Evolutionary conservation across 2,888 invertebrate genomes (phyloP), one percentile per base, ranked within the genome.

Genomic region (Pseudanteris insignis): DNA sequence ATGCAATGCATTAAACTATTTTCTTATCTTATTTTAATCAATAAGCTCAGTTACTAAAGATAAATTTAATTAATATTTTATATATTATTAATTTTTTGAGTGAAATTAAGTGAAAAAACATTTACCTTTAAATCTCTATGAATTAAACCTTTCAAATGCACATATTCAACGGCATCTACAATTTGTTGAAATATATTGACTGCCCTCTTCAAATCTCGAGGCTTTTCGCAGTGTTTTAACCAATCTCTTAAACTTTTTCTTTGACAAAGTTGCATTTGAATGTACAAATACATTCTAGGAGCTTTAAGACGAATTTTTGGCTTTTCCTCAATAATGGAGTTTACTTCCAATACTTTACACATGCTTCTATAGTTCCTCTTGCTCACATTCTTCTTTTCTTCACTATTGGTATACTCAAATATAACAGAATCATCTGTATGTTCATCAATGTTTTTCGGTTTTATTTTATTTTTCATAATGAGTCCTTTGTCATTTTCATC

Each of bases 241-340:
- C 97, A 98, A 72, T 96, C 94, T 72, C 91, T 89, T 26, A 99
- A 83, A 64, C 93, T 96, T 71, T 93, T 89, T 71, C 89, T 87
- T 44, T 88, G 87, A 73, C 97, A 98, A 61, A 98, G 82, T 81
- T 98, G 96, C 97, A 98, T 98, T 83, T 98, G 97, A 77, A 98
- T 98, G 78, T 94, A 97, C 9, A 98, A 84, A 79, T 90, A 94
- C 75, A 90, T 86, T 74, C 84, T 85, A 5, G 81, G 47, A 40
- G 10, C 44, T 21, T 40, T 67, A 62, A 26, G 46, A 10, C 10
- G 26, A 2, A 13, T 9, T 24, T 37, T 46, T 41, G n/a, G 51
- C 24, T 38, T 67, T 60, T 61, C 48, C n/a, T 44, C 48, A 0
- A 54, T 34, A 2, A 43, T 43, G 4, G 34, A 33, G 8, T 26